A percentile compares a stretch with the other conserved stretches of the same genome.
These are phyloP conservation scores for Gouania willdenowi DNA, from an alignment of 2,797 vertebrate genomes.

Conservation along the genomic window DNA sequence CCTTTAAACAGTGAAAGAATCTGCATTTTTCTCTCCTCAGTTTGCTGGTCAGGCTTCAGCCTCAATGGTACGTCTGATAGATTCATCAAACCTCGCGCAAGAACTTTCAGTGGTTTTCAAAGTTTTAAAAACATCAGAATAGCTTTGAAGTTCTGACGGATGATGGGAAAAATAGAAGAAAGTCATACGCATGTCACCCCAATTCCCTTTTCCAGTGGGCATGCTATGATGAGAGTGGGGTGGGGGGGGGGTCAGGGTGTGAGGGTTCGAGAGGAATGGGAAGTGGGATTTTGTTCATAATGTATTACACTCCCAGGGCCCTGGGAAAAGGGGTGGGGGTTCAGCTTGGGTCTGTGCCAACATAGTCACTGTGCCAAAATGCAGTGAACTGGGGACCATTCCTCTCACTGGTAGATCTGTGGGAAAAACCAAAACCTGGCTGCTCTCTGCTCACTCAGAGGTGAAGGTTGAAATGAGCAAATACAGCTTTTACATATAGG, in stretches of 20 bases:
- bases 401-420: slow-evolving; percentile 56
- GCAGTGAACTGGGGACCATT: slow-evolving; percentile 53
- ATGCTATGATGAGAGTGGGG: slow-evolving; percentile 31
- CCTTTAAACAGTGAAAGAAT: slow-evolving; percentile 35
- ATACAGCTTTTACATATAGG: too few species aligned
- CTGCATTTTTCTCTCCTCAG: slow-evolving; percentile 4
- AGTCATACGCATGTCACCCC: slow-evolving; percentile 53
- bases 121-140: too few species aligned
- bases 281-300: slow-evolving; percentile 75
- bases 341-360: slow-evolving; percentile 61
- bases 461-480: too few species aligned
- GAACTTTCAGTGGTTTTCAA: too few species aligned
- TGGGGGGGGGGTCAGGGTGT: slow-evolving; percentile 33
- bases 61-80: slow-evolving; percentile 2
- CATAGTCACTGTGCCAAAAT: slow-evolving; percentile 72
- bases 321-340: slow-evolving; percentile 67
- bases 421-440: slow-evolving; percentile 68
- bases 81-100: too few species aligned
- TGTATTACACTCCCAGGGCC: slow-evolving; percentile 69
- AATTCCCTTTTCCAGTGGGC: slow-evolving; percentile 44
- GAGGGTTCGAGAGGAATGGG: slow-evolving; percentile 71
- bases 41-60: slow-evolving; percentile 13
- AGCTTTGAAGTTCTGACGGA: slow-evolving; percentile 4
- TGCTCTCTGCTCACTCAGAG: slow-evolving; percentile 38
- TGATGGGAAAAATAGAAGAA: slow-evolving; percentile 46